Conservation (phyloP, 2,888 invertebrate genomes). For the Tetheella fluctuosa region DNA sequence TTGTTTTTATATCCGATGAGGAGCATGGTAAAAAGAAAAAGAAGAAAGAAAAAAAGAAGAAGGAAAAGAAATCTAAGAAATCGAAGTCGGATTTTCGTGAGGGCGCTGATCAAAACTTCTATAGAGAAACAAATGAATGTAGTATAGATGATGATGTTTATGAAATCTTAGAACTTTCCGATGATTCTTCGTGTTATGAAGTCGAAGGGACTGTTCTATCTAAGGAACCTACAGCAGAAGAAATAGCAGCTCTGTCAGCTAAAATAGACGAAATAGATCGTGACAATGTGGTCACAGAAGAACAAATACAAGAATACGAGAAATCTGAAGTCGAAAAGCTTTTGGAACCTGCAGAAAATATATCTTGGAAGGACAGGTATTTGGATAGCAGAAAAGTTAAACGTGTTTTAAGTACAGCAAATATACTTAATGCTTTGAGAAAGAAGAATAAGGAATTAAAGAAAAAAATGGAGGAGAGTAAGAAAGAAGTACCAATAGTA, state of each 20-base stretch:
- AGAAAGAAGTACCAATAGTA: slow-evolving; percentile 29
- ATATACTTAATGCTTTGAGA: slow-evolving; percentile 84
- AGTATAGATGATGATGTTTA: slow-evolving; percentile 49
- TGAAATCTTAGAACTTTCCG: slow-evolving; percentile 71
- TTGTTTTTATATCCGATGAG: slow-evolving; percentile 81
- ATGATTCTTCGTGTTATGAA: slow-evolving; percentile 70
- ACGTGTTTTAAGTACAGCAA: slow-evolving; percentile 81
- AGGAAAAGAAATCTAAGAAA: slow-evolving; percentile 69
- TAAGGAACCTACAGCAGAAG: slow-evolving; percentile 73
- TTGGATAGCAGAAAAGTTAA: slow-evolving; percentile 85
- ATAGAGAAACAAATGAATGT: slow-evolving; percentile 36
- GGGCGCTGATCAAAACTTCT: slow-evolving; percentile 64
- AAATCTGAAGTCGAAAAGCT: slow-evolving; percentile 18
- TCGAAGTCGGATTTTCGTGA: slow-evolving; percentile 68
- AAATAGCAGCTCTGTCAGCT: slow-evolving; percentile 76
- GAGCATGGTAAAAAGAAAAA: slow-evolving; percentile 48
- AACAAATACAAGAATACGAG: slow-evolving; percentile 52
- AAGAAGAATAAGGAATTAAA: slow-evolving; percentile 83
- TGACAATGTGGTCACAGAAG: slow-evolving; percentile 57
- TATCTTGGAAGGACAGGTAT: slow-evolving; percentile 85
- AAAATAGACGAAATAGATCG: slow-evolving; percentile 75
- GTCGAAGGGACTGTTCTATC: slow-evolving; percentile 67
- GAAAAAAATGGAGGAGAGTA: slow-evolving; percentile 63
- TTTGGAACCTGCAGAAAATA: slow-evolving; percentile 36
- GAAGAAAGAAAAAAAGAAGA: slow-evolving; percentile 67